Base-by-base conservation (phyloP, 35 echinoderm and acorn worm species). In the Amphiura filiformis region DNA sequence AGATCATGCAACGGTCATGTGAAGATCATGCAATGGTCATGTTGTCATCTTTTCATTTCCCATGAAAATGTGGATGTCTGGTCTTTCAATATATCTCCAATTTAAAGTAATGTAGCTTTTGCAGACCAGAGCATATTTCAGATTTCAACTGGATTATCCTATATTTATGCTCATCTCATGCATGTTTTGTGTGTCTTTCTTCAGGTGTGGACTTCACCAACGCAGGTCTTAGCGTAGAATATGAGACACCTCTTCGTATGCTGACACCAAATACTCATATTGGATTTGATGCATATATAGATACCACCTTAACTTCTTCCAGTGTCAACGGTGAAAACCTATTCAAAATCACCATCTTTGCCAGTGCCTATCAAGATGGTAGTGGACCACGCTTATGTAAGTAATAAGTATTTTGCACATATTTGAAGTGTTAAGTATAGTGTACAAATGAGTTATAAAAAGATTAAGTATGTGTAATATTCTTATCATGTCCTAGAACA, bases 271-370 rank as follows among this genome's bases (percentile, higher is more conserved):
- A 37, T 35, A 90, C 75, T 28, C 41, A 85, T 20, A 49, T 95
- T 22, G 87, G 18, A 3, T 75, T 96, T 38, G 47, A 89, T 80
- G 78, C 92, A 23, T 39, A 11, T 0, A 65, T 96, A 5, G 36
- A 30, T n/a, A 33, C 79, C n/a, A 32, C 7, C 32, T 38, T 31
- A 37, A 42, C 28, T 22, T 93, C 95, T 0, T 79, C 84, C 28
- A 75, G 75, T 1, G 88, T 97, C 1, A 79, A 75, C 35, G 95
- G 95, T 32, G 30, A 23, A 0, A 47, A 97, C 76, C 85, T 97
- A 0, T 97, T 92, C 91, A 41, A 89, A 35, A 77, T 93, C 18
- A 87, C 56, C 2, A 78, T 91, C 5, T 97, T 91, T 76, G 79
- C 82, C 39, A 93, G 91, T 80, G 64, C 61, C 75, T 34, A 80